Evolutionary conservation across 2,888 invertebrate genomes (phyloP).

Genomic region (Papilio gigon): DNA sequence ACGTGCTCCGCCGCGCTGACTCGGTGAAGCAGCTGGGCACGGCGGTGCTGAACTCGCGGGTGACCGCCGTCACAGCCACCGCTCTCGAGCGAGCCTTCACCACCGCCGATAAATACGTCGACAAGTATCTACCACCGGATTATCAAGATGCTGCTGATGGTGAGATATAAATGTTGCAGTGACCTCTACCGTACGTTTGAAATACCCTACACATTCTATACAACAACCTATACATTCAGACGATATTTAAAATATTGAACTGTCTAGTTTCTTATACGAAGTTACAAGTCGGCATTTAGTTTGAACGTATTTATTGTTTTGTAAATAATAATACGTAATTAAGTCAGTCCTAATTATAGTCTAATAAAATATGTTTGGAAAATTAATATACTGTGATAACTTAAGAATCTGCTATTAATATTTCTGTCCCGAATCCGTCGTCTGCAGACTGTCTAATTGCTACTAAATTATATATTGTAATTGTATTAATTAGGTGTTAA

Average conservation of each 20-base stretch:
- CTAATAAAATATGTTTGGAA: background rate
- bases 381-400: background rate
- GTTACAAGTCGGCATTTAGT: background rate
- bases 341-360: background rate
- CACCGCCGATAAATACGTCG: conserved; percentile 91
- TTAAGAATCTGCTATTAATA: conserved; percentile 8
- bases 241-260: no score
- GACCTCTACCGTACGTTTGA: no score
- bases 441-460: conserved; percentile 33
- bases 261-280: background rate
- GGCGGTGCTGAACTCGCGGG: conserved; percentile 86
- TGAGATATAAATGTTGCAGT: no score
- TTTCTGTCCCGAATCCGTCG: background rate
- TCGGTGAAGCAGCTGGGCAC: conserved; percentile 90
- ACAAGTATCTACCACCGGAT: conserved; percentile 89
- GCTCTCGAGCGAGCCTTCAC: conserved; percentile 88
- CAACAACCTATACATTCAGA: no score
- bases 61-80: conserved; percentile 88
- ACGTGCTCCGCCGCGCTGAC: conserved; percentile 89
- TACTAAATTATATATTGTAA: background rate
- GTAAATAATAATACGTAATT: background rate
- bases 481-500: background rate
- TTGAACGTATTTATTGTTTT: background rate
- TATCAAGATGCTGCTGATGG: conserved; percentile 85
- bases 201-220: no score